Conservation (phyloP, 2,888 invertebrate species). For the Eupithecia subumbrata region DNA sequence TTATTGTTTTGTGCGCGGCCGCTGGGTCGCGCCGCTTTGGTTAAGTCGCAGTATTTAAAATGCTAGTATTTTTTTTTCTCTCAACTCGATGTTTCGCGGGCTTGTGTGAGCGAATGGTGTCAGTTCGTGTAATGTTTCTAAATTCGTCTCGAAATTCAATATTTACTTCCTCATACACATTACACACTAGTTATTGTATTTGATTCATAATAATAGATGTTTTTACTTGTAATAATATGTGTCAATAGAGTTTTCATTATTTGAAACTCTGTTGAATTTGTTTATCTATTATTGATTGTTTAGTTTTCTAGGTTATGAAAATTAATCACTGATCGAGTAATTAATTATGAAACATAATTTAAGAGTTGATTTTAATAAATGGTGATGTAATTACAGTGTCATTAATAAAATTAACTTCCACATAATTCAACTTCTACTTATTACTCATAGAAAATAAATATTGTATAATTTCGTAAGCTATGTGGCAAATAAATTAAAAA, state of each 20-base stretch:
- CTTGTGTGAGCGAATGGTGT: conserved; percentile 68
- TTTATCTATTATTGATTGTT: conserved; percentile 68
- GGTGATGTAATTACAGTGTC: conserved; percentile 78
- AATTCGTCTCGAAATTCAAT: conserved; percentile 57
- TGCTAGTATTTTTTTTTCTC: conserved; percentile 67
- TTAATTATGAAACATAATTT: conserved; percentile 78
- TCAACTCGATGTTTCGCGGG: conserved; percentile 54
- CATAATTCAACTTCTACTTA: conserved; percentile 81
- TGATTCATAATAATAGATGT: conserved; percentile 63
- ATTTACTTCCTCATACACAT: conserved; percentile 60
- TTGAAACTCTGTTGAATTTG: conserved; percentile 67
- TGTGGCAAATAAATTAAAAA: conserved; percentile 76
- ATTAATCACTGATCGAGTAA: conserved; percentile 76
- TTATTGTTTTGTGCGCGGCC: conserved; percentile 58
- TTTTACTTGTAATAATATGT: conserved; percentile 63
- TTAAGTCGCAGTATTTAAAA: conserved; percentile 71
- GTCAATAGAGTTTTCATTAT: conserved; percentile 61
- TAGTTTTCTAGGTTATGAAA: conserved; percentile 74
- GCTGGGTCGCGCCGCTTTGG: conserved; percentile 49
- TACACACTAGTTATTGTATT: conserved; percentile 54
- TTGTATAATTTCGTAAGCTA: conserved; percentile 76
- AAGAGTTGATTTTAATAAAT: conserved; percentile 73
- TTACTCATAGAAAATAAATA: conserved; percentile 61
- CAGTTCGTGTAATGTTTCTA: conserved; percentile 66
- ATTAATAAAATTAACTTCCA: conserved; percentile 82